Percentiles rank a stretch among this genome's conserved stretches.
Conservation (phyloP, 2,113 vertebrate genomes). For the Corydoras maculifer region DNA sequence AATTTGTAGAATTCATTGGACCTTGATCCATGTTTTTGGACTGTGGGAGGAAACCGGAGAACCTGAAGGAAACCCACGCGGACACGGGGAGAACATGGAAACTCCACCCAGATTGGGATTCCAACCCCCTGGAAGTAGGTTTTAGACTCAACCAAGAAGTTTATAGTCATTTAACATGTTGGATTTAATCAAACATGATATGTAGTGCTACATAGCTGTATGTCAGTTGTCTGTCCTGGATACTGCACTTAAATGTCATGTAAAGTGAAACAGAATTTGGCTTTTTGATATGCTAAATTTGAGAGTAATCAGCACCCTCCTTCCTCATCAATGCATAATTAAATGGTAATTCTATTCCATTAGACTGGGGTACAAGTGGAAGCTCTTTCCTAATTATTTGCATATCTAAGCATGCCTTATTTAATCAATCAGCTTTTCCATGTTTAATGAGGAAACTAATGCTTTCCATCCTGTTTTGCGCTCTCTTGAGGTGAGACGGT, state of each 20-base stretch:
- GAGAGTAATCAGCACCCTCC: constrained; percentile 10
- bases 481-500: background rate
- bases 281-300: constrained; percentile 13
- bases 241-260: no score
- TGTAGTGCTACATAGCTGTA: background rate
- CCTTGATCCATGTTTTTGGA: no score
- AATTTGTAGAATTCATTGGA: no score
- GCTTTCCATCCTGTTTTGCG: background rate
- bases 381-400: constrained; percentile 41
- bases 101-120: no score
- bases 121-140: no score
- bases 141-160: no score
- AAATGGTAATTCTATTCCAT: constrained; percentile 46
- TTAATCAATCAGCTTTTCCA: constrained; percentile 40
- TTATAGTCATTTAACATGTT: no score
- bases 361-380: constrained; percentile 33
- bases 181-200: no score
- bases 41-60: no score
- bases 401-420: constrained; percentile 43
- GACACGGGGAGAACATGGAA: no score
- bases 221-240: background rate
- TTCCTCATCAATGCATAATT: constrained; percentile 23
- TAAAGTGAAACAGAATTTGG: background rate
- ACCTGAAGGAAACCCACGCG: no score
- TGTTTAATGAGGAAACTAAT: constrained; percentile 15